Base-by-base conservation (phyloP, 2,113 vertebrate species). In the Spermophilus dauricus region DNA sequence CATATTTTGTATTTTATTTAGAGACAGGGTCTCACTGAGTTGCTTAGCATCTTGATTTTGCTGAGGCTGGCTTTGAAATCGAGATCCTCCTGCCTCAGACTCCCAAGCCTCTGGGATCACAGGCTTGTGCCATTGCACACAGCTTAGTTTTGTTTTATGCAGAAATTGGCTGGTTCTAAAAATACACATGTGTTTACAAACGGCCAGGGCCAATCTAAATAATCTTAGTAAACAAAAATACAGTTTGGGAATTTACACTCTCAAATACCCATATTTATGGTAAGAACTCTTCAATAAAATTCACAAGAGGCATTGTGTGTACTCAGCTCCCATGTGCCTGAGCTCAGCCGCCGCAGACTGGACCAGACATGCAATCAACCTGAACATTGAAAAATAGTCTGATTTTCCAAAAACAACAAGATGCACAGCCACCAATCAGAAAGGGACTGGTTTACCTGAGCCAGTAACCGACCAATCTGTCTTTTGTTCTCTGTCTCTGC, bases 221-320 rank as follows among this genome's bases (percentile, higher is more conserved):
- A 76, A 37, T 69, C 2, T 14, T 37, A 61, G 2, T 45, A 34
- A 75, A n/a, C 56, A 53, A 83, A 63, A 83, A 20, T 5, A 69
- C 8, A 37, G 13, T 83, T 80, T 51, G 18, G 45, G 13, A 16
- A 58, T 7, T 82, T 26, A 76, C 8, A 24, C 1, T 39, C 34
- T 56, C 56, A 26, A 45, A 37, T 42, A 56, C 51, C 24, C 37
- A 0, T 75, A 73, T 73, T 82, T 84, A 84, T 63, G 61, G 18
- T 37, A 84, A 93, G 76, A 26, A 16, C 10, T 30, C 3, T n/a
- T 32, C 11, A 32, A 30, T 0, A 53, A 22, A 56, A 30, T 32
- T 39, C 45, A 4, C 0, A 0, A 4, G 32, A 39, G 17, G 9
- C 45, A 0, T 8, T 56, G 22, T 51, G n/a, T 53, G 8, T 1